These are phyloP conservation scores for Coptodon rendalli DNA, from an alignment of 2,113 vertebrate genomes.

Conservation along the genomic window DNA sequence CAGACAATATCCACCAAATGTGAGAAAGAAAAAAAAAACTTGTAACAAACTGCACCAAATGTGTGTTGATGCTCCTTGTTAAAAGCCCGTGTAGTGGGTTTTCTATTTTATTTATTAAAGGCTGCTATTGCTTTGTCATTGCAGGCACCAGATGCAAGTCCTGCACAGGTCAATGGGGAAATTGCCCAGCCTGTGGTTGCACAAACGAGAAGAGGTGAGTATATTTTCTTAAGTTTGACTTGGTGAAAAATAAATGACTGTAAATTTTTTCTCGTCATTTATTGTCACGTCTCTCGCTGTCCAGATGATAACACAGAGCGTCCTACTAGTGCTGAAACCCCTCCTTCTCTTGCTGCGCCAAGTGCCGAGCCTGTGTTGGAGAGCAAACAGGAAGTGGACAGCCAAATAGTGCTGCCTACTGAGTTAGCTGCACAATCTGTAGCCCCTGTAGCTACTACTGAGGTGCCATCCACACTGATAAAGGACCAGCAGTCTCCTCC, in stretches of 20 bases:
- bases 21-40: rapidly evolving
- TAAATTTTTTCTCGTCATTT: not conserved
- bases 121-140: not conserved
- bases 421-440: slow-evolving; percentile 21
- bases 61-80: not conserved
- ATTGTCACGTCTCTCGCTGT: not conserved
- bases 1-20: not conserved
- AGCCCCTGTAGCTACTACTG: slow-evolving; percentile 2
- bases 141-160: slow-evolving; percentile 55
- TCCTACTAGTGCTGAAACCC: slow-evolving; percentile 60
- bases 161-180: slow-evolving; percentile 88
- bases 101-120: not conserved
- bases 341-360: slow-evolving; percentile 35
- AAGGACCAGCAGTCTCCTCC: slow-evolving; percentile 52
- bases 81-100: not conserved
- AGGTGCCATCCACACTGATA: not conserved
- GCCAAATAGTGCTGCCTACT: not conserved
- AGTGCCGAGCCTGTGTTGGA: slow-evolving; percentile 57
- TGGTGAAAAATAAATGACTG: not conserved
- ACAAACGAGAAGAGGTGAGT: slow-evolving; percentile 77
- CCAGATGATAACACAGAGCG: slow-evolving; percentile 81
- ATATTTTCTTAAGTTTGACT: not conserved
- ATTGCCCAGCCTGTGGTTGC: slow-evolving; percentile 72
- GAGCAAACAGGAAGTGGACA: slow-evolving; percentile 23
- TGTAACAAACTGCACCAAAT: not conserved